Evolutionary conservation across 2,797 vertebrate species (phyloP).

Genomic region (Sebastolobus alascanus): DNA sequence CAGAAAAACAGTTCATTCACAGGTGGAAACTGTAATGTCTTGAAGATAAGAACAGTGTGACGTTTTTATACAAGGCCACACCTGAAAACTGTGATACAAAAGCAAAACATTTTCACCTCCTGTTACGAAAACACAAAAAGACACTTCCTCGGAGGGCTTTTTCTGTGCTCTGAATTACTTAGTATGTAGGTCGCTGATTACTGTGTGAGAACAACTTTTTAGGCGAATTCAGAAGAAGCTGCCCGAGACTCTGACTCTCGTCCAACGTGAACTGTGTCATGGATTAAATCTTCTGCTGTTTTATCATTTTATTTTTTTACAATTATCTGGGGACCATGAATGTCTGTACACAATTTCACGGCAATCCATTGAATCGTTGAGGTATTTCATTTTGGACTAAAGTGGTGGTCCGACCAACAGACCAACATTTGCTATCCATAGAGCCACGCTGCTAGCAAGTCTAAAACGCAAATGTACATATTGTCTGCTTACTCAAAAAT

Average conservation of each 20-base stretch:
- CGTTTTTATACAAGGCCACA: conserved; percentile 8
- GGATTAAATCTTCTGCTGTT: neutral
- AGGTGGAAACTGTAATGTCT: conserved; percentile 15
- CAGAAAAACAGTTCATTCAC: neutral
- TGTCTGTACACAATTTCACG: neutral
- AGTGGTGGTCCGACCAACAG: neutral
- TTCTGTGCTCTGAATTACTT: neutral
- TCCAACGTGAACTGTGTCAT: neutral
- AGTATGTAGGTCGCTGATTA: neutral
- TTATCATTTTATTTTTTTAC: neutral
- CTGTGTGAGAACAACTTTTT: neutral
- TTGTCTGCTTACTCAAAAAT: neutral
- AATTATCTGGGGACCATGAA: neutral
- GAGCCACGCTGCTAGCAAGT: neutral
- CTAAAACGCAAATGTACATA: neutral
- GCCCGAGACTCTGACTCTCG: neutral
- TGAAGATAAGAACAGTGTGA: conserved; percentile 4
- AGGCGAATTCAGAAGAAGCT: neutral
- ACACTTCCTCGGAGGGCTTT: neutral
- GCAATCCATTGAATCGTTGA: neutral
- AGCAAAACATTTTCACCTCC: neutral
- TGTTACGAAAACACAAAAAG: neutral
- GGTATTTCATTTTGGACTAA: neutral
- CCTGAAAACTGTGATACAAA: neutral
- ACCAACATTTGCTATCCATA: neutral